Evolutionary conservation across 2,113 vertebrate genomes (phyloP).

Genomic region (Eleginops maclovinus): DNA sequence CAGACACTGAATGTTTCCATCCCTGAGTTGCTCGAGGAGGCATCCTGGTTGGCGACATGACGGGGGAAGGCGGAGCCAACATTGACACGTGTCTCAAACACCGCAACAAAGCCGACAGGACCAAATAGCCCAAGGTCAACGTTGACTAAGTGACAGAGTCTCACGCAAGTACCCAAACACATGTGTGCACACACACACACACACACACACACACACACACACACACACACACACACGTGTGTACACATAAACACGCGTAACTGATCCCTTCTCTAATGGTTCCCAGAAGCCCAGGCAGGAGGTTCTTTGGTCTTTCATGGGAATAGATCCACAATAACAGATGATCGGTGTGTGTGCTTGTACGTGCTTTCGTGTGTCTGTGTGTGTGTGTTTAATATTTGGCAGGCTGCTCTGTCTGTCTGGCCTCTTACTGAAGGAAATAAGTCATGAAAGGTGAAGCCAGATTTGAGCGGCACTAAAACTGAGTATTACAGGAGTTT

Average conservation of each 20-base stretch:
- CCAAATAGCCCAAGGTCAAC: constrained; percentile 73
- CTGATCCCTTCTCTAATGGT: constrained; percentile 79
- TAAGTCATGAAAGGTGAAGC: constrained; percentile 74
- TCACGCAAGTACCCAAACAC: constrained; percentile 64
- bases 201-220: constrained; percentile 35
- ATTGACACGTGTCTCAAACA: constrained; percentile 72
- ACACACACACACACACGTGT: constrained; percentile 50
- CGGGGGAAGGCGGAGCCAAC: constrained; percentile 45
- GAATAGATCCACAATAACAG: constrained; percentile 80
- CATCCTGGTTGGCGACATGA: constrained; percentile 31
- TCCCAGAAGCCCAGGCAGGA: constrained; percentile 76
- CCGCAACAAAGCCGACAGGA: constrained; percentile 75
- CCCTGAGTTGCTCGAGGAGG: constrained; percentile 31
- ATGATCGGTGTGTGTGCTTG: constrained; percentile 62
- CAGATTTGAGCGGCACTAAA: constrained; percentile 54
- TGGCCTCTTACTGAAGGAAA: constrained; percentile 64
- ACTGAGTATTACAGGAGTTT: constrained; percentile 41
- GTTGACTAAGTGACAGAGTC: constrained; percentile 70
- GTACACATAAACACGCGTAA: constrained; percentile 72
- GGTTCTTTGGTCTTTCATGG: constrained; percentile 80
- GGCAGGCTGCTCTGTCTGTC: constrained; percentile 65
- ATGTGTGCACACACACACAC: constrained; percentile 32
- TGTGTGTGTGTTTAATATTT: constrained; percentile 52
- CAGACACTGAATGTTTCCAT: constrained; percentile 64
- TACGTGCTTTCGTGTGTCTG: constrained; percentile 29